These are phyloP conservation scores for Drosophila subquinaria DNA, from an alignment of 2,888 invertebrate species.

Conservation along the genomic window DNA sequence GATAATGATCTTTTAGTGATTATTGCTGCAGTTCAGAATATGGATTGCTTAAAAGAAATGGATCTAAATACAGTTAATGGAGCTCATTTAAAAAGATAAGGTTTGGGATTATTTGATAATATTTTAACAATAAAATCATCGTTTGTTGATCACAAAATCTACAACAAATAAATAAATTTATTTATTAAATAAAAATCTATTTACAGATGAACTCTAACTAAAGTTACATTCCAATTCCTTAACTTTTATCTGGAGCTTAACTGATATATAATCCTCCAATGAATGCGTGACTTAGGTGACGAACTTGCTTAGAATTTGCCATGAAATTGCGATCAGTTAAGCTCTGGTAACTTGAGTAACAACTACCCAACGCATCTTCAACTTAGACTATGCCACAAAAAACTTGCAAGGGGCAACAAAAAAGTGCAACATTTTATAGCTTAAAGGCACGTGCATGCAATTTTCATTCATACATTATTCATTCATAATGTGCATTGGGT, in stretches of 20 bases:
- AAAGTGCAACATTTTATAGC: conserved; percentile 79
- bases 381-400: conserved; percentile 19
- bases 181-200: too few species aligned
- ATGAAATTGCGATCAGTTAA: conserved; percentile 52
- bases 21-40: neutral
- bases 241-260: conserved; percentile 4
- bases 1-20: neutral
- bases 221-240: neutral
- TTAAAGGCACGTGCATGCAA: conserved; percentile 83
- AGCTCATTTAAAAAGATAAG: too few species aligned
- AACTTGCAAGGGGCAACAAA: conserved; percentile 21
- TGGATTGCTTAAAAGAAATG: too few species aligned
- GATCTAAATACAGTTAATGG: too few species aligned
- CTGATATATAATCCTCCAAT: conserved; percentile 1
- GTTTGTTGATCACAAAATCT: too few species aligned
- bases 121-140: too few species aligned
- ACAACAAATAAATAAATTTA: too few species aligned
- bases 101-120: too few species aligned
- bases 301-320: conserved; percentile 47
- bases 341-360: conserved; percentile 55
- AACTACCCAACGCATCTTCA: conserved; percentile 48
- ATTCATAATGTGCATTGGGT: conserved; percentile 78
- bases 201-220: neutral
- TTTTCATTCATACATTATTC: conserved; percentile 84
- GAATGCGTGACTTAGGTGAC: conserved; percentile 50